Base-by-base conservation (phyloP, 2,797 vertebrate species). In the Phoeniculus purpureus region DNA sequence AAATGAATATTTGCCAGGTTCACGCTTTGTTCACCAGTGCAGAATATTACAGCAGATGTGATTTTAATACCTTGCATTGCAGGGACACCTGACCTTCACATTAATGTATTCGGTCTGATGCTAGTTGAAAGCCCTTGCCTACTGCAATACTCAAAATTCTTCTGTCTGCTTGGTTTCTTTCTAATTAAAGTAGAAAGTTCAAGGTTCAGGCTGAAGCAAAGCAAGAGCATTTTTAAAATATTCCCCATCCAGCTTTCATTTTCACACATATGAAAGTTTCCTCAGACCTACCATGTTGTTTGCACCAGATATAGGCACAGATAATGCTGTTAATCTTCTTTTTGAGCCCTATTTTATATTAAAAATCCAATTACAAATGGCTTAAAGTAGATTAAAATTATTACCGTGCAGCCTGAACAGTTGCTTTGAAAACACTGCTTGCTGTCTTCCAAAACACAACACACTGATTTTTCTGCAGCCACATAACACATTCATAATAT, bases 81-180 rank as follows among this genome's bases (percentile, higher is more conserved):
- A 1, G 51, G 19, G 91, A 58, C 29, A 67, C 25, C 52, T 84
- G 64, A 84, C 67, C 60, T 94, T 86, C 71, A 81, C 27, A 18
- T 62, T 67, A 78, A 54, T 37, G 9, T 87, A 34, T 90, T 90
- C 64, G 34, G 50, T 52, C 8, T 19, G 19, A 56, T 85, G 55
- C 40, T 56, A 73, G 52, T 40, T 65, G 55, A 83, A 87, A 91
- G 31, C 20, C 19, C 31, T 81, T 76, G 22, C 32, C 43, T 71
- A 64, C 56, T 23, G 22, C 52, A 91, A 23, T 54, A 70, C n/a
- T 84, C 84, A 40, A 81, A 50, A 90, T 81, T 70, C n/a, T 85
- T 90, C 67, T 50, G 16, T 73, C 80, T 91, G 52, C 59, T 87
- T 92, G 15, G 17, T 78, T 93, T 94, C 74, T 94, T 29, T 73